Evolutionary conservation across 2,888 invertebrate species (phyloP).

Genomic region (Trichogramma dendrolimi): DNA sequence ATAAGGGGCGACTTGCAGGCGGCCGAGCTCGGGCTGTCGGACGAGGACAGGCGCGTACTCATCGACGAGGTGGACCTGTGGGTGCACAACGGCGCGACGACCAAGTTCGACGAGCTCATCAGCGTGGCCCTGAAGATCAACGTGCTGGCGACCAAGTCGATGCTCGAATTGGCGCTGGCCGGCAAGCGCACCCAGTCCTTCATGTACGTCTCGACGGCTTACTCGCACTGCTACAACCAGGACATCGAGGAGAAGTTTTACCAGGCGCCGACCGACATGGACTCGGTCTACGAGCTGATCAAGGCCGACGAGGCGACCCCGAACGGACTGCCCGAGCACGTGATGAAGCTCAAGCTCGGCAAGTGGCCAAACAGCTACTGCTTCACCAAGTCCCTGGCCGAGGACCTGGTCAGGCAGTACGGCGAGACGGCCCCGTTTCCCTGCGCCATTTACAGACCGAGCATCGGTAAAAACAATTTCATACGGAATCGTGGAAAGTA

Average conservation of each 20-base stretch:
- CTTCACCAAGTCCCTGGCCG: constrained; percentile 38
- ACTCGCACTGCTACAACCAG: constrained; percentile 33
- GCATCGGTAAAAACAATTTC: constrained; percentile 32
- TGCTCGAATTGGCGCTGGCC: constrained; percentile 37
- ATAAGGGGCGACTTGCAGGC: constrained; percentile 34
- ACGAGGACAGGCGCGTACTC: constrained; percentile 29
- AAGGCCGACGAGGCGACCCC: constrained; percentile 27
- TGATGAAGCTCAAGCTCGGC: constrained; percentile 27
- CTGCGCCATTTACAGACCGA: constrained; percentile 37
- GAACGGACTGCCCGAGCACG: constrained; percentile 31
- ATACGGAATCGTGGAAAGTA: not conserved
- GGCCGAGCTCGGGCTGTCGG: constrained; percentile 33
- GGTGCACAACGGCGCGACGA: constrained; percentile 36
- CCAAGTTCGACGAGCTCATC: constrained; percentile 31
- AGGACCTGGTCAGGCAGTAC: constrained; percentile 36
- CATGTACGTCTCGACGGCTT: constrained; percentile 39
- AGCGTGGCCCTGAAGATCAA: constrained; percentile 30
- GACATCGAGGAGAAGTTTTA: constrained; percentile 40
- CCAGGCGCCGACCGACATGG: constrained; percentile 33
- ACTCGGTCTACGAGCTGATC: constrained; percentile 35
- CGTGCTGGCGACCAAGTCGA: constrained; percentile 35
- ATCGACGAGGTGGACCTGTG: constrained; percentile 35
- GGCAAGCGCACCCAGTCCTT: constrained; percentile 35
- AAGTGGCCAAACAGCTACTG: constrained; percentile 36
- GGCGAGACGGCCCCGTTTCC: constrained; percentile 30